phyloP scores from a whole-genome alignment of 2,888 invertebrate species.

The Ctena decussata region DNA sequence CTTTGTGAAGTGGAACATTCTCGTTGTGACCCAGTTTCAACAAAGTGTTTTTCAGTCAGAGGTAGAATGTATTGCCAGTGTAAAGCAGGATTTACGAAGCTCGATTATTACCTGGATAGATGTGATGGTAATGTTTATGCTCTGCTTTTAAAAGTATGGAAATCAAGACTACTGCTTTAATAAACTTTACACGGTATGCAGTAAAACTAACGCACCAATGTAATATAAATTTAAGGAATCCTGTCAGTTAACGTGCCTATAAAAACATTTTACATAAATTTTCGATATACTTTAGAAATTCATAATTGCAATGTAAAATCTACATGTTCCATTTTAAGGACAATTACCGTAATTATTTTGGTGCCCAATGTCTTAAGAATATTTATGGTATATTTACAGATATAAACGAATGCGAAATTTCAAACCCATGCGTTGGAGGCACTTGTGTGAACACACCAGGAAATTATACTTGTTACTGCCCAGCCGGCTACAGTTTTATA shows the following conservation, averaged over 20 bases:
- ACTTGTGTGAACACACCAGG: constrained; percentile 52
- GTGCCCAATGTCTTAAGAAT: too few species aligned
- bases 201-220: too few species aligned
- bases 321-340: too few species aligned
- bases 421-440: constrained; percentile 15
- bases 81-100: not conserved
- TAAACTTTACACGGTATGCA: too few species aligned
- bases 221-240: too few species aligned
- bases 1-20: not conserved
- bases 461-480: constrained; percentile 69
- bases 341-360: too few species aligned
- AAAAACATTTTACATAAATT: too few species aligned
- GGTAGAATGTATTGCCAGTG: constrained; percentile 10
- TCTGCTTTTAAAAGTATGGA: too few species aligned
- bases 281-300: too few species aligned
- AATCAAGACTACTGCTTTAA: too few species aligned
- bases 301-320: too few species aligned
- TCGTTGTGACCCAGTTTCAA: constrained; percentile 42
- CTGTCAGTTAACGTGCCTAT: too few species aligned
- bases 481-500: constrained; percentile 44
- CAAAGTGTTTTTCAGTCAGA: constrained; percentile 20
- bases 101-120: not conserved
- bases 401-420: constrained; percentile 29
- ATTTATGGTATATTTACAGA: constrained; percentile 29
- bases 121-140: constrained; percentile 5